Evolutionary conservation across 2,797 vertebrate genomes (phyloP).

Genomic region (Lacerta viridis): DNA sequence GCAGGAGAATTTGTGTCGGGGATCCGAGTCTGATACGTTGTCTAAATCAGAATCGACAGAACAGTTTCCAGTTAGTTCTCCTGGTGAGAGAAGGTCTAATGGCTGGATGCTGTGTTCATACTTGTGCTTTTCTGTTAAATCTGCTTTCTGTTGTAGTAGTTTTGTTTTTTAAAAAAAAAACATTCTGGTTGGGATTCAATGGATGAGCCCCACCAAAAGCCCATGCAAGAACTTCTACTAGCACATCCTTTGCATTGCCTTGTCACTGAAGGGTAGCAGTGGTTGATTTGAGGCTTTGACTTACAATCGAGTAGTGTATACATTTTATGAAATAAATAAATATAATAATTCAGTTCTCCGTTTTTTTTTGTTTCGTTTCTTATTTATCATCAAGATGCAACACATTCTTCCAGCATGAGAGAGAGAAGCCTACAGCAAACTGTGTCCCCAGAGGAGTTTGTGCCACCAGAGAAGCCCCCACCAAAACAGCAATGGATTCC

Average conservation of each 20-base stretch:
- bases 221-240: no score
- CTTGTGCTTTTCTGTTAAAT: background rate
- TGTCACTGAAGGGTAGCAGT: background rate
- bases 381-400: constrained; percentile 78
- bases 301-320: background rate
- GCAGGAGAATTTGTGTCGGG: constrained; percentile 84
- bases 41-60: constrained; percentile 79
- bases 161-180: no score
- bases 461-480: constrained; percentile 91
- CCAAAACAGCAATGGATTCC: constrained; percentile 93
- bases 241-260: background rate
- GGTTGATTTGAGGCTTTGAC: background rate
- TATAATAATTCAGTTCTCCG: background rate
- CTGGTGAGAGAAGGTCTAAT: constrained; percentile 80
- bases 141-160: background rate
- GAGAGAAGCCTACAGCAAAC: constrained; percentile 81
- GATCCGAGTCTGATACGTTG: constrained; percentile 83
- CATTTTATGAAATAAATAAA: constrained; percentile 19
- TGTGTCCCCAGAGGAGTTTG: constrained; percentile 83
- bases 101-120: constrained; percentile 8
- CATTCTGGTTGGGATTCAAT: no score
- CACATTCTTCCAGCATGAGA: constrained; percentile 74
- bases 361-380: constrained; percentile 17
- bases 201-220: no score
- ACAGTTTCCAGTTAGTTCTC: constrained; percentile 77